Evolutionary conservation across 2,797 vertebrate genomes (phyloP), one percentile per base, ranked within the genome.

Genomic region (Oophaga sylvatica): DNA sequence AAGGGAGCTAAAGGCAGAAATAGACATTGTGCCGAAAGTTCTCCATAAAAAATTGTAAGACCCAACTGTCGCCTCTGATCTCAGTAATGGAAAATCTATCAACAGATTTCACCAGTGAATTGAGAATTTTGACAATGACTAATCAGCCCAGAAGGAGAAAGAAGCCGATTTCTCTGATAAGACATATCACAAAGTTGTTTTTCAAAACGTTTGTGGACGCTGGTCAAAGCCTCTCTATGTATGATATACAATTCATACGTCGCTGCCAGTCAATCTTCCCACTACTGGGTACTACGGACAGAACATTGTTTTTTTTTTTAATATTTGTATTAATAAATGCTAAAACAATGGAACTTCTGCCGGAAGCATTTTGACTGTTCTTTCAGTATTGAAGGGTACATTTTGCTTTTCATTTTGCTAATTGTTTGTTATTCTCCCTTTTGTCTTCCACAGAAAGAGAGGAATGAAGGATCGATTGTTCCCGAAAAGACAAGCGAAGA

Each of bases 401-500:
- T 81, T 81, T 79, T 60, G 63, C 68, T 71, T 87, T 88, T 84
- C 41, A 75, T 80, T 87, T 89, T 80, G 83, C 67, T 85, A 86
- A 89, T 70, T 82, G 87, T 84, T 83, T 83, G 41, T 81, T 60
- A 89, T 89, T 65, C 59, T 83, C 89, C 84, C 81, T 92, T 93
- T 94, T 91, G 93, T 92, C 93, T 93, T 91, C 88, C 91, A 91
- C 59, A 76, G 90, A 93, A 76, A 77, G 73, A 93, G 90, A 94
- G 71, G 19, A 84, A 94, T 94, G 95, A 95, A 95, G 94, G 92
- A 95, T 95, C 94, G 93, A 95, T 95, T 96, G 95, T 96, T 95
- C 93, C 48, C 94, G 91, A 91, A 92, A 95, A 95, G 94, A 95
- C 93, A 92, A 94, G 94, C 94, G 20, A 86, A 88, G 83, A 90